Percentiles rank a stretch among this genome's conserved stretches.
Evolutionary conservation across 92 coral and sea anemone genomes (phyloP).

Genomic region (Palythoa heliodiscus): DNA sequence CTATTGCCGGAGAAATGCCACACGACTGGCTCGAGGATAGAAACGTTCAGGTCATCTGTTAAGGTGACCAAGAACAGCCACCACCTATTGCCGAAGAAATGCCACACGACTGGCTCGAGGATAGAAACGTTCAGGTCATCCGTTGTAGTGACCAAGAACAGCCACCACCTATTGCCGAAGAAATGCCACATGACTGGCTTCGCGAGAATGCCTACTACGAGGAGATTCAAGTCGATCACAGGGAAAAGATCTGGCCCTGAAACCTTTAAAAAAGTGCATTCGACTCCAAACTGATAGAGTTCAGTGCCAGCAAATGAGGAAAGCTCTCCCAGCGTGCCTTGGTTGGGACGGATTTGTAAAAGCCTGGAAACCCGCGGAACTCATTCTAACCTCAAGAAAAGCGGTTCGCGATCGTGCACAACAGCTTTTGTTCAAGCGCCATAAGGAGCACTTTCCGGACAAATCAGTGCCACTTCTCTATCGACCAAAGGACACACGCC

Average conservation of each 20-base stretch:
- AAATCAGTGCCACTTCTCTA: neutral
- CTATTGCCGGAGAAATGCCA: no score
- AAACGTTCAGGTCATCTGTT: no score
- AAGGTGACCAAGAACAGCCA: no score
- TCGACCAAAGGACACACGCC: constrained; percentile 13
- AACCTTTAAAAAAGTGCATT: neutral
- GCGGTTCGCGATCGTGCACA: constrained; percentile 4
- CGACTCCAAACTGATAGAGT: neutral
- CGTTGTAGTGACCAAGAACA: no score
- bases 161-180: no score
- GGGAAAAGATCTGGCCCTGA: constrained; percentile 2
- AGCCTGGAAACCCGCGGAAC: constrained; percentile 26
- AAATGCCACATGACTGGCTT: constrained; percentile 26
- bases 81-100: no score
- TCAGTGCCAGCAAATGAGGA: constrained; percentile 39
- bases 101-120: no score
- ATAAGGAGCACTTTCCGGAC: neutral
- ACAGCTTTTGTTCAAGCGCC: neutral
- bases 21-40: no score
- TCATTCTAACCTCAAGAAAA: constrained; percentile 12
- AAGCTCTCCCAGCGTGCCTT: constrained; percentile 10
- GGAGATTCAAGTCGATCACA: neutral
- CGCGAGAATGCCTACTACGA: constrained; percentile 12
- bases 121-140: no score
- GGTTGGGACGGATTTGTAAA: constrained; percentile 24